These are phyloP conservation scores for Scrobipalpa atriplicella DNA, from an alignment of 2,888 invertebrate species.

Conservation along the genomic window DNA sequence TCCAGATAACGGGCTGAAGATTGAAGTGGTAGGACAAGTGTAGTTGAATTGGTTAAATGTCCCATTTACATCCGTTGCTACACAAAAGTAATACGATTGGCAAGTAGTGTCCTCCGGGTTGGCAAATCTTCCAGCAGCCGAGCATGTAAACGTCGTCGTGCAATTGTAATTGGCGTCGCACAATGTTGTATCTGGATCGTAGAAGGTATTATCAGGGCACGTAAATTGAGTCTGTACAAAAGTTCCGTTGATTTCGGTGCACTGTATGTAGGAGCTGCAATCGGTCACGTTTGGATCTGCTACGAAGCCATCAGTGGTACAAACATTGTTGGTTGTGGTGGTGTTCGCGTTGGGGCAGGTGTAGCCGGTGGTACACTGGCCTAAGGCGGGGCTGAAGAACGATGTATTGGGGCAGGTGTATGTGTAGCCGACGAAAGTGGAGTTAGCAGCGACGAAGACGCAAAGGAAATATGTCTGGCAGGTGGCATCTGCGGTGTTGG, in stretches of 20 bases:
- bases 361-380: conserved; percentile 63
- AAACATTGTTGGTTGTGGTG: conserved; percentile 44
- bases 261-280: conserved; percentile 64
- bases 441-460: conserved; percentile 47
- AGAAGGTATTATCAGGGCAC: conserved; percentile 61
- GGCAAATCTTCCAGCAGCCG: conserved; percentile 64
- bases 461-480: conserved; percentile 73
- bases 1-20: conserved; percentile 61
- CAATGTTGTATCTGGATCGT: conserved; percentile 59
- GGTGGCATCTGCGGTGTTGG: conserved; percentile 63
- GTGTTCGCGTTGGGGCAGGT: conserved; percentile 48
- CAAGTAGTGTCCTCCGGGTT: conserved; percentile 66
- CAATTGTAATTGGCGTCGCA: conserved; percentile 65
- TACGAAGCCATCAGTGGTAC: conserved; percentile 60
- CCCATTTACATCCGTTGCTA: conserved; percentile 48
- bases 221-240: conserved; percentile 53
- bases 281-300: conserved; percentile 58
- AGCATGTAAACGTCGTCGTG: conserved; percentile 57
- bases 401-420: conserved; percentile 71
- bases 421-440: conserved; percentile 55
- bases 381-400: conserved; percentile 61
- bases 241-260: conserved; percentile 56
- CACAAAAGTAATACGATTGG: conserved; percentile 67
- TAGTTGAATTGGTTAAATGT: conserved; percentile 58
- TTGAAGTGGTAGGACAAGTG: conserved; percentile 68